Base-by-base conservation (phyloP, 1,140 invertebrate species). In the Heliothis virescens region DNA sequence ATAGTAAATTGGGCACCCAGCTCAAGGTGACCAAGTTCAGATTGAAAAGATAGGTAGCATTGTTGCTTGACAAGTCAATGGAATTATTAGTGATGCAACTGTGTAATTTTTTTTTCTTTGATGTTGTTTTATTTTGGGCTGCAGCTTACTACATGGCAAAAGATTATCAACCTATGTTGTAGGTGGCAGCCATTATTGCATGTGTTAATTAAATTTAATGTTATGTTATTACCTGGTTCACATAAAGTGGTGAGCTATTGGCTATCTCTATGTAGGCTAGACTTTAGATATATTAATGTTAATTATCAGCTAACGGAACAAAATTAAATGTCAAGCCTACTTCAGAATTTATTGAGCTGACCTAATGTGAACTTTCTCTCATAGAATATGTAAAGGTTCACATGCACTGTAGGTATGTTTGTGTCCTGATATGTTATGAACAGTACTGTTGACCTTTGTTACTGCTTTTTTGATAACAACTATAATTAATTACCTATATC, bases 391-490 rank as follows among this genome's bases (percentile, higher is more conserved):
- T 41, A 41, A 41, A 41, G 34, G 34, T 41, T 41, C 0, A 41
- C 34, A 41, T 41, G 34, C 34, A 41, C 34, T 41, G 34, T 41
- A 41, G 5, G 34, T 41, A 16, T 48, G 48, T 21, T 12, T 48
- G 4, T 48, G 12, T 48, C n/a, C 41, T 48, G n/a, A 41, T 62
- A 10, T 67, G n/a, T 18, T 16, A 18, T 67, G 63, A 21, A 18
- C 16, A 65, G 16, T 48, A 34, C 4, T 21, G 34, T 67, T 48
- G 41, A 48, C 3, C 16, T 67, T 67, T 67, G 41, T 67, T 67
- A 3, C 4, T 21, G 63, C 63, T 67, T 63, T 63, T 63, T 67
- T 48, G 41, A 48, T 67, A 48, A 67, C 16, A 21, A 48, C 41
- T 48, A 21, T 48, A 48, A 67, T 67, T 60, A 18, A 13, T 60